Conservation (phyloP, 2,113 vertebrate species). For the Ascaphus truei region DNA sequence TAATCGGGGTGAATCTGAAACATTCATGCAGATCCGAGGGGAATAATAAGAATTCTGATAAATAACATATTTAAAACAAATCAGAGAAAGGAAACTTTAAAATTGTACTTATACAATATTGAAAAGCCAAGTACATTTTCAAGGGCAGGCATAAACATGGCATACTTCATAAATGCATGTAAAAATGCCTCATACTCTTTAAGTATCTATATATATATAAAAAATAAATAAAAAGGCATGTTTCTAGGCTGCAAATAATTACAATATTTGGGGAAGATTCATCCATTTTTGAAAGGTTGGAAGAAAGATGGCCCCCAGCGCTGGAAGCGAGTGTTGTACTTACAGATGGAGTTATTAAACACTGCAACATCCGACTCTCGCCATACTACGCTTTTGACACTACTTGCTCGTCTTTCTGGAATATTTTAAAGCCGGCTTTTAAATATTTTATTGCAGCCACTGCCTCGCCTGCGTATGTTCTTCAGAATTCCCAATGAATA, state of each 20-base stretch:
- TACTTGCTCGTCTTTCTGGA: slow-evolving; percentile 26
- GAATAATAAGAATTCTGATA: background rate
- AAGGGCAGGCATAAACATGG: slow-evolving; percentile 13
- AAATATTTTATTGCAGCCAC: slow-evolving; percentile 35
- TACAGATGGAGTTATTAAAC: slow-evolving; percentile 21
- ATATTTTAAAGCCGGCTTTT: slow-evolving; percentile 30
- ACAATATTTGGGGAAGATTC: slow-evolving; percentile 16
- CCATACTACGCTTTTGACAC: background rate
- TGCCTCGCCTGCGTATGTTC: slow-evolving; percentile 24
- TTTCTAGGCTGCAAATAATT: slow-evolving; percentile 3
- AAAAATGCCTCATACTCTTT: background rate
- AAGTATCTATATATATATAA: no score
- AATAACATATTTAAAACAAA: no score
- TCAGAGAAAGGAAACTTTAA: no score
- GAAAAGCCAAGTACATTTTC: slow-evolving; percentile 2
- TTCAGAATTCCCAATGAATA: slow-evolving; percentile 34
- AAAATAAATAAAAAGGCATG: background rate
- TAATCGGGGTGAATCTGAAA: background rate
- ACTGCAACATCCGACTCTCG: slow-evolving; percentile 20
- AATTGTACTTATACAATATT: background rate
- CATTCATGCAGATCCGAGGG: background rate
- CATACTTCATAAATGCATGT: slow-evolving; percentile 12
- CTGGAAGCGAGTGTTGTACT: slow-evolving; percentile 32
- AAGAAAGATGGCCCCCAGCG: slow-evolving; percentile 25
- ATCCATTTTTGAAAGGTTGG: slow-evolving; percentile 28